phyloP scores from a whole-genome alignment of 1,140 invertebrate genomes.

The Bombus impatiens region DNA sequence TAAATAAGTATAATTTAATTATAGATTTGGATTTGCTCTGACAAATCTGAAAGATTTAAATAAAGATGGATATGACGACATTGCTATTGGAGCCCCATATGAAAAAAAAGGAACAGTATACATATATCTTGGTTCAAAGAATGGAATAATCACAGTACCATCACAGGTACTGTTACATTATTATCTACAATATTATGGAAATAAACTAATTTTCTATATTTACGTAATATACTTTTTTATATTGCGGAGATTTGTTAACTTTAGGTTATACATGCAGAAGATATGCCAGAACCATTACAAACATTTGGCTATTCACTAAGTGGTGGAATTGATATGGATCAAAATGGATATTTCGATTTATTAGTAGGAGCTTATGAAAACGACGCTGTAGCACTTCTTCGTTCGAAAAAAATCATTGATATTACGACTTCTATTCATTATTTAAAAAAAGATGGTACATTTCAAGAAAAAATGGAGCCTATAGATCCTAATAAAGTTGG shows the following conservation, averaged over 20 bases:
- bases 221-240: conserved; percentile 66
- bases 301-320: conserved; percentile 96
- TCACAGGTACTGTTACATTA: conserved; percentile 85
- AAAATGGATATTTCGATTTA: conserved; percentile 96
- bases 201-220: conserved; percentile 53
- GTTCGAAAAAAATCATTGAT: conserved; percentile 93
- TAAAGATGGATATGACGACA: conserved; percentile 93
- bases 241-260: neutral
- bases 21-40: conserved; percentile 92
- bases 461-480: conserved; percentile 85
- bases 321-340: conserved; percentile 94
- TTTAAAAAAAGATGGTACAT: conserved; percentile 68
- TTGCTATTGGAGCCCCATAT: conserved; percentile 96
- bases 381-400: conserved; percentile 88
- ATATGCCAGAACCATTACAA: conserved; percentile 82
- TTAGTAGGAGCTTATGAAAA: conserved; percentile 94
- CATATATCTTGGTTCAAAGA: conserved; percentile 91
- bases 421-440: conserved; percentile 85
- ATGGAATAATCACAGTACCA: conserved; percentile 88
- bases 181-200: conserved; percentile 26
- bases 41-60: conserved; percentile 95
- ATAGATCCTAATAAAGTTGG: conserved; percentile 91
- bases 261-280: conserved; percentile 84
- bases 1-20: conserved; percentile 19
- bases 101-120: conserved; percentile 92